Base-by-base conservation (phyloP, 2,888 invertebrate species). In the Ryuthela nishihirai region DNA sequence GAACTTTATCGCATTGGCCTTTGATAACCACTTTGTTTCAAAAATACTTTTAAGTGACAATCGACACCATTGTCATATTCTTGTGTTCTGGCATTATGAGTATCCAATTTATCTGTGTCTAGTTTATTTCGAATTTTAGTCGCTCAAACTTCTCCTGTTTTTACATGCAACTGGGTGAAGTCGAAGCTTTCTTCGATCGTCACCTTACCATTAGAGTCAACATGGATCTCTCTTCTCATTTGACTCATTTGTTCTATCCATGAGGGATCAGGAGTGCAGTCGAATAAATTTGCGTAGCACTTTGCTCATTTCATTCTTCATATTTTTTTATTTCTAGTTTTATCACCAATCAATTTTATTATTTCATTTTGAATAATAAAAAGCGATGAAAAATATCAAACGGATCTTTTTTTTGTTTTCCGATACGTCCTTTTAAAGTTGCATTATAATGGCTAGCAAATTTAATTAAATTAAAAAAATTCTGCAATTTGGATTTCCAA, bases 181-280 rank as follows among this genome's bases (percentile, higher is more conserved):
- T 38, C 35, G 44, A 44, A 44, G 44, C 44, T 44, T 44, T 44
- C 35, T 44, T 20, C 17, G 2, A 36, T 44, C 44, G 35, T 44
- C 35, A 32, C 0, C 39, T 44, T 44, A 12, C 44, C 35, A 35
- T 44, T 32, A 44, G 3, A 44, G 35, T 44, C 44, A 44, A 44
- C 34, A 44, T 38, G 44, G 44, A 44, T 10, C 9, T 39, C 9
- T 39, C 7, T 15, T 44, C 12, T 44, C 35, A 38, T 44, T 10
- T 44, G 4, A 44, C 34, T 35, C 34, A 35, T 38, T 35, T 44
- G 12, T 9, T 17, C 44, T 34, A 38, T 44, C 35, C 35, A 38
- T 44, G 34, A 32, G 35, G 35, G 36, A 44, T 44, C 44, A 44
- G 35, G 44, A 2, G 35, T 39, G 44, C 2, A 36, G 35, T 38